Conservation (phyloP, 2,888 invertebrate species). For the Spialia ferax region DNA sequence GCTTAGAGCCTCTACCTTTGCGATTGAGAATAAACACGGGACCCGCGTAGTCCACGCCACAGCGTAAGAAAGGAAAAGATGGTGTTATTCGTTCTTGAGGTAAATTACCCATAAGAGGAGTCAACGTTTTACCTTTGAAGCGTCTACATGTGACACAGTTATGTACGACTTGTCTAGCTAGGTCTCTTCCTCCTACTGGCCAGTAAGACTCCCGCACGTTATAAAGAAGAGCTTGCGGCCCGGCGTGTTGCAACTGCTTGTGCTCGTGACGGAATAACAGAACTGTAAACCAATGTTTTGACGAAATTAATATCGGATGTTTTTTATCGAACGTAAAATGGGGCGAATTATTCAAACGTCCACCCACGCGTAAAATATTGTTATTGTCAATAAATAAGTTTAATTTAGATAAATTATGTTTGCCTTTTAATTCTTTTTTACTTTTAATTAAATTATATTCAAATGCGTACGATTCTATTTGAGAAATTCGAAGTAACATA, state of each 20-base stretch:
- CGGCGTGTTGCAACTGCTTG: constrained; percentile 36
- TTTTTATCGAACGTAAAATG: constrained; percentile 22
- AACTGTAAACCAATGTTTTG: constrained; percentile 27
- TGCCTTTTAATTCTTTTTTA: constrained; percentile 12
- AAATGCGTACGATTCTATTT: constrained; percentile 12
- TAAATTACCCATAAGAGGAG: constrained; percentile 33
- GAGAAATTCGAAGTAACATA: background rate
- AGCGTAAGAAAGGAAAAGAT: constrained; percentile 7
- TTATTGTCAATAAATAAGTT: constrained; percentile 21
- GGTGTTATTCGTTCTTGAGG: constrained; percentile 28
- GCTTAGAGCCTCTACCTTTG: background rate
- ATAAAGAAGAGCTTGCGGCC: constrained; percentile 38
- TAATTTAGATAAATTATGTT: constrained; percentile 33
- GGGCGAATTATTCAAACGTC: constrained; percentile 24
- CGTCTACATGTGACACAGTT: constrained; percentile 27
- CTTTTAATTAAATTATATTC: constrained; percentile 18
- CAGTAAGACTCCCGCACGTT: constrained; percentile 31
- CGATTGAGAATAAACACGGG: constrained; percentile 3
- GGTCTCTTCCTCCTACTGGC: constrained; percentile 32
- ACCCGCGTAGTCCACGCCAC: constrained; percentile 24
- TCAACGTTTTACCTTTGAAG: constrained; percentile 13
- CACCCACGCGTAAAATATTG: constrained; percentile 24
- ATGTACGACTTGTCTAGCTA: constrained; percentile 38
- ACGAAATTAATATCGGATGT: constrained; percentile 23
- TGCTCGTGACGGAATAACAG: constrained; percentile 42